Percentiles rank a stretch among this genome's conserved stretches.
These are phyloP conservation scores for Balanococcus diminutus DNA, from an alignment of 2,888 invertebrate genomes.

Conservation along the genomic window DNA sequence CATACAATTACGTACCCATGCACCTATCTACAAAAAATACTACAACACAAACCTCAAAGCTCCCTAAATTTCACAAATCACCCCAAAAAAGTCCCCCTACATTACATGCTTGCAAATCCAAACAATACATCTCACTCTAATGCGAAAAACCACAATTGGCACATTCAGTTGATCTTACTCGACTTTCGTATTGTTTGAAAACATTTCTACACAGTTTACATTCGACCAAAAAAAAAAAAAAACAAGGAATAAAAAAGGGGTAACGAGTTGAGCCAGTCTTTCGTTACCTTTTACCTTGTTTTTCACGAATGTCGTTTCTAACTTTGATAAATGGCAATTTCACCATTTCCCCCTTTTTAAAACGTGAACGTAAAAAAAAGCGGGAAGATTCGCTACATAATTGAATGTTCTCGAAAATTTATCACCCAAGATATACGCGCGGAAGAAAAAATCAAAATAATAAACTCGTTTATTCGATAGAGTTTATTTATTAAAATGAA, in stretches of 20 bases:
- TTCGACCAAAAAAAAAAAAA: not conserved
- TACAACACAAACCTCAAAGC: too few species aligned
- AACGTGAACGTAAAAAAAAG: not conserved
- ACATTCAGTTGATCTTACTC: not conserved
- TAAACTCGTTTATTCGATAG: not conserved
- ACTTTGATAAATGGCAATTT: not conserved
- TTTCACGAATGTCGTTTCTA: not conserved
- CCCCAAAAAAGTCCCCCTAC: not conserved
- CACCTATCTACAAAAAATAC: too few species aligned
- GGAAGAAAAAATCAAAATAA: not conserved
- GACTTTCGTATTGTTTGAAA: not conserved
- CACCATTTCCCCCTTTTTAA: not conserved
- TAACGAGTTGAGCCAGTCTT: not conserved
- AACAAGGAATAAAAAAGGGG: not conserved
- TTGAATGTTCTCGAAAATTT: not conserved
- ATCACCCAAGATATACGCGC: not conserved
- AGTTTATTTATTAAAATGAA: slow-evolving; percentile 34
- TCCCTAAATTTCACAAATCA: too few species aligned
- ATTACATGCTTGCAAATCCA: not conserved
- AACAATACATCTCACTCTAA: not conserved
- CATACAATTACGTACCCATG: too few species aligned
- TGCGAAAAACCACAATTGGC: not conserved
- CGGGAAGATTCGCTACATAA: not conserved
- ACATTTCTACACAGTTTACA: not conserved
- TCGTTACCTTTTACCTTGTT: slow-evolving; percentile 5